Conservation (phyloP, 2,113 vertebrate genomes). For the Aspiorhynchus laticeps region DNA sequence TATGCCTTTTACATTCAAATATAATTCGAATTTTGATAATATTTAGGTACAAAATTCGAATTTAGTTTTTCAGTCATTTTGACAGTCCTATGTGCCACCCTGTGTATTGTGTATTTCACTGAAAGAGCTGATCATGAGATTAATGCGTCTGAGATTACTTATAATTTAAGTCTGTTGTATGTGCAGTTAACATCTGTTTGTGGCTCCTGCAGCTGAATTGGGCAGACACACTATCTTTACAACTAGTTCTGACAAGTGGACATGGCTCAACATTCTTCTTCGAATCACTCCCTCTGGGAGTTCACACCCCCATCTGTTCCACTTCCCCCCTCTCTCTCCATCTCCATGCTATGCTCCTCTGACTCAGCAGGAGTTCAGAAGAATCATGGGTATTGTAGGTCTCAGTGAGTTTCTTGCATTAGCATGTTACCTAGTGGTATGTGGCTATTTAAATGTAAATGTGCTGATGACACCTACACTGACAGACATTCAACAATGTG, state of each 20-base stretch:
- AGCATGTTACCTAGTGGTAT: not conserved
- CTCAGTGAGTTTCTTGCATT: not conserved
- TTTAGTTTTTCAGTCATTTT: too few relatives aligned
- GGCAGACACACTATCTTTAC: not conserved
- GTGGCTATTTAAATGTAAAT: not conserved
- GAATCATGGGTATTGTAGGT: constrained; percentile 30
- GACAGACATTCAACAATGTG: constrained; percentile 1
- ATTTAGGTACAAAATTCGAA: too few relatives aligned
- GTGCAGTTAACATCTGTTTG: not conserved
- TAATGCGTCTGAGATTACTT: not conserved
- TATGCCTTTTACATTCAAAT: too few relatives aligned
- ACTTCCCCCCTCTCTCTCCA: not conserved
- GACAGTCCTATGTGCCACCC: too few relatives aligned
- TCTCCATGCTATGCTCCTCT: not conserved
- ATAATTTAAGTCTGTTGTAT: not conserved
- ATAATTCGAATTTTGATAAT: too few relatives aligned
- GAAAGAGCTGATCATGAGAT: not conserved
- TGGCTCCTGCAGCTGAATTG: not conserved
- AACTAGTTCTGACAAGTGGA: constrained; percentile 53
- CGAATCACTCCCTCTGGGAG: constrained; percentile 24
- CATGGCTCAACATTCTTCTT: constrained; percentile 45
- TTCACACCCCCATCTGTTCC: constrained; percentile 35
- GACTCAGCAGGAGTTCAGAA: not conserved
- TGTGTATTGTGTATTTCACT: not conserved
- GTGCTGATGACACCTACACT: not conserved